These are phyloP conservation scores for Eriocheir sinensis DNA, from an alignment of 1,140 invertebrate genomes.

Conservation along the genomic window DNA sequence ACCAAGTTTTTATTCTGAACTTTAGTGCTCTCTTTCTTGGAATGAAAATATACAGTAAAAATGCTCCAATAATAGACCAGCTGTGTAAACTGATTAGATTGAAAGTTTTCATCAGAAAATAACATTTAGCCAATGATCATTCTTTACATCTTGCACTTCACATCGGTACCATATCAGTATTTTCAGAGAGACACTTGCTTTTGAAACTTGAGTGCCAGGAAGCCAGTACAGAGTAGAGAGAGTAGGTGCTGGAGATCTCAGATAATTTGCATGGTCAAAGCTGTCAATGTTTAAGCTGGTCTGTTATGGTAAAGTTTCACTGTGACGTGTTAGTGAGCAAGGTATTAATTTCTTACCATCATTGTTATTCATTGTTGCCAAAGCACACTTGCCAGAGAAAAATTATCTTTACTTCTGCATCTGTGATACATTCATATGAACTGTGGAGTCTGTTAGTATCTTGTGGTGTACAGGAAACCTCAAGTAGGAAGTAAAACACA, in stretches of 20 bases:
- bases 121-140: background rate
- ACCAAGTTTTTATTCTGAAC: background rate
- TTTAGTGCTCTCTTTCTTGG: background rate
- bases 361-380: conserved; percentile 10
- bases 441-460: no score
- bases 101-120: background rate
- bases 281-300: background rate
- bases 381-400: background rate
- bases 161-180: background rate
- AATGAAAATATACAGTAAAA: background rate
- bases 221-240: background rate
- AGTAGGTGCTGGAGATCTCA: background rate
- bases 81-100: background rate
- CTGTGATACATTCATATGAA: no score
- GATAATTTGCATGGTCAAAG: background rate
- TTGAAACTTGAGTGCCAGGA: no score
- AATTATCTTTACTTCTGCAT: background rate
- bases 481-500: no score
- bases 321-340: background rate
- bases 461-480: no score
- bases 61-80: background rate
- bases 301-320: background rate
- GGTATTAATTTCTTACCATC: background rate
- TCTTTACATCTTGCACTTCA: background rate
- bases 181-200: no score